Evolutionary conservation across 2,797 vertebrate genomes (phyloP).

Genomic region (Hemitrygon akajei): DNA sequence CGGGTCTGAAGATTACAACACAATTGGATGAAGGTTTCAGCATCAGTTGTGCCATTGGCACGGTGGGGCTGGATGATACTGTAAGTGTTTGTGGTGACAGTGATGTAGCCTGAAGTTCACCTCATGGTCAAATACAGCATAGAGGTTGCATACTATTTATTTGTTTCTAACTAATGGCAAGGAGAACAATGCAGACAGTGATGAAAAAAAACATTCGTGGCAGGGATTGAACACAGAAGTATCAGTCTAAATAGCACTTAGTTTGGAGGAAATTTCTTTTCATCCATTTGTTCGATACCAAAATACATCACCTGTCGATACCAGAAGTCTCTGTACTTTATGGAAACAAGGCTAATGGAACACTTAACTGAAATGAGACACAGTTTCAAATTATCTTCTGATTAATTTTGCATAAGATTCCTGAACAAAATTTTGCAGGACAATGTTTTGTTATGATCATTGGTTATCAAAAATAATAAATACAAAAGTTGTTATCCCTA

Average conservation of each 20-base stretch:
- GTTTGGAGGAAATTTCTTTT: not conserved
- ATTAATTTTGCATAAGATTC: not conserved
- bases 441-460: not conserved
- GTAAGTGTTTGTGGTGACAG: not conserved
- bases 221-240: not conserved
- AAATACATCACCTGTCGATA: not conserved
- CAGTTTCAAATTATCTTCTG: not conserved
- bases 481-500: not conserved
- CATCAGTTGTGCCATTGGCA: not conserved
- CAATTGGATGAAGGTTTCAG: not conserved
- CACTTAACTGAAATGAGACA: not conserved
- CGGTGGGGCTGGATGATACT: not conserved
- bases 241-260: not conserved
- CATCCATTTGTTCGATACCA: not conserved
- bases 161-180: not conserved
- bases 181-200: not conserved
- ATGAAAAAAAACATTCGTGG: not conserved
- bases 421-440: not conserved
- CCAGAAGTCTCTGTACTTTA: not conserved
- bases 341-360: not conserved
- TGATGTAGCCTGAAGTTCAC: not conserved
- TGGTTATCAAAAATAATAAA: not conserved
- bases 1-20: not conserved
- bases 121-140: not conserved
- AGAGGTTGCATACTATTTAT: not conserved